Conservation (phyloP, 2,888 invertebrate genomes). For the Lepeophtheirus nordmannii region DNA sequence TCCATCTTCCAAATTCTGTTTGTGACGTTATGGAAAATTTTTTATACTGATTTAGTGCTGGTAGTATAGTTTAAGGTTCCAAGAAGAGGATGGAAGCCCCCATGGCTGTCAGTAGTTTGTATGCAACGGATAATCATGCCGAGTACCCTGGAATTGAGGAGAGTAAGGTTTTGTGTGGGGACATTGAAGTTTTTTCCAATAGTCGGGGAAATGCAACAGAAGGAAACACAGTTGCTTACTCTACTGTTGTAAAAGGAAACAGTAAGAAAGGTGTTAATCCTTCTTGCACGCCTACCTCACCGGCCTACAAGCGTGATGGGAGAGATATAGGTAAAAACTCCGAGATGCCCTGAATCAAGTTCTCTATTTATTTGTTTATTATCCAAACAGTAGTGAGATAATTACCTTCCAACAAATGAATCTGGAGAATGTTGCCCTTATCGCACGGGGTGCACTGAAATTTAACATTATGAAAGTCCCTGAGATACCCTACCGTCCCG, state of each 20-base stretch:
- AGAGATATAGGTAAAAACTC: too few species aligned
- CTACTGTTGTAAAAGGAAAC: neutral
- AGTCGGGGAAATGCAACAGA: too few species aligned
- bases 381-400: neutral
- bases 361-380: neutral
- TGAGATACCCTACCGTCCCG: neutral
- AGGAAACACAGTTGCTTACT: neutral
- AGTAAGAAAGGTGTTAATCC: neutral
- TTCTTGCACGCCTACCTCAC: neutral
- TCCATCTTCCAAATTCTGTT: neutral
- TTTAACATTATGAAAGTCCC: neutral
- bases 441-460: neutral
- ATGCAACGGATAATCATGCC: too few species aligned
- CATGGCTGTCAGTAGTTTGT: neutral
- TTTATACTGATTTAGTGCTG: neutral
- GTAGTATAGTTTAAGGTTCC: neutral
- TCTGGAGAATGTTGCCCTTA: too few species aligned
- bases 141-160: too few species aligned
- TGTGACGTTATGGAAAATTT: neutral
- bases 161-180: too few species aligned
- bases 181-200: too few species aligned
- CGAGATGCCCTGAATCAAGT: neutral
- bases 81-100: neutral
- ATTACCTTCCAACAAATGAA: neutral
- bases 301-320: too few species aligned